Evolutionary conservation across 2,888 invertebrate species (phyloP), one percentile per base, ranked within the genome.

Genomic region (Meloe dianella): DNA sequence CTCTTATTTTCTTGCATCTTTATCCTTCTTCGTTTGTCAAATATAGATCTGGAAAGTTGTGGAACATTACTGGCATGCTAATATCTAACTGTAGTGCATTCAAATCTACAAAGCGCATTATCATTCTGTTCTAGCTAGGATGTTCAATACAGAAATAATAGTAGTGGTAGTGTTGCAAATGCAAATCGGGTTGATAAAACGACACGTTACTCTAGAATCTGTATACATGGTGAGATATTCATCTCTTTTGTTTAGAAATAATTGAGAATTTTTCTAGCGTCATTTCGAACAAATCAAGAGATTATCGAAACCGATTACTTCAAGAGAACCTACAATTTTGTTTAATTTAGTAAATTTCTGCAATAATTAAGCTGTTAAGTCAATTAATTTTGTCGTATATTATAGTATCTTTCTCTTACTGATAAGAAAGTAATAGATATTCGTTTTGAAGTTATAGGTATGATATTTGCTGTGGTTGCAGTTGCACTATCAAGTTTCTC

Each of bases 51-150:
- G n/a, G n/a, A 41, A 41, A 41, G 41, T 41, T 17, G 41, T 41
- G n/a, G 54, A 61, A 65, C 64, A 59, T 54, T 57, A 32, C 62
- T 60, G 65, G 67, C 67, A 67, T 67, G 64, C 60, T 67, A 67
- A 67, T 67, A 65, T 51, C 58, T 2, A 17, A 27, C n/a, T 58
- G 47, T 20, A 47, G 17, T 47, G 47, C 47, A 47, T 20, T 20
- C 20, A 47, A 47, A 47, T 47, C 20, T 47, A 20, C 9, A 20
- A 47, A 22, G 47, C 20, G 47, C 47, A 47, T 47, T 47, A 47
- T 47, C 47, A 47, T 47, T 47, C 47, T 47, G 47, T 47, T 47
- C 47, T 47, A 9, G 47, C 20, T 20, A 8, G 20, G 20, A 20
- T 47, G 17, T 47, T 22, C 20, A 1, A 47, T 20, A 20, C 20